Evolutionary conservation across 2,888 invertebrate species (phyloP).

Genomic region (Auanema freiburgensis): DNA sequence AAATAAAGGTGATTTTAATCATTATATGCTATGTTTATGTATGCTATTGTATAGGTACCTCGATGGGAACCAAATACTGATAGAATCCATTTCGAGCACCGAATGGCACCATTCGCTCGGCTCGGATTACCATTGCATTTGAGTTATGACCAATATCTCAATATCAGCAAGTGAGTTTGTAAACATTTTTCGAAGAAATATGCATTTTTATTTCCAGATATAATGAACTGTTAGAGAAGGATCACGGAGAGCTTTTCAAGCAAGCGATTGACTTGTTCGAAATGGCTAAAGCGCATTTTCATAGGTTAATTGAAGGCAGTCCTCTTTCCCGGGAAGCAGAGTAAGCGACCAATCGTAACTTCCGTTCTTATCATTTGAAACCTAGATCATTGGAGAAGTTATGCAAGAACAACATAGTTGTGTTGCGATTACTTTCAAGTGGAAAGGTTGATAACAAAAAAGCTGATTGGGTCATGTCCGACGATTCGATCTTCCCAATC

Average conservation of each 20-base stretch:
- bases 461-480: neutral
- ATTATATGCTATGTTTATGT: neutral
- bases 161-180: slow-evolving; percentile 9
- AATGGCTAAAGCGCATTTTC: slow-evolving; percentile 4
- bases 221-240: neutral
- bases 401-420: slow-evolving; percentile 4
- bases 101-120: slow-evolving; percentile 28
- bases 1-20: slow-evolving; percentile 20
- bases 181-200: too few species aligned
- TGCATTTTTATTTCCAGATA: slow-evolving; percentile 7
- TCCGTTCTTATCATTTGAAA: neutral
- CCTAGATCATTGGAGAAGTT: neutral
- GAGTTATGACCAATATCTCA: slow-evolving; percentile 26
- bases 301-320: neutral
- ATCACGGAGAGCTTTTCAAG: neutral
- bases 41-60: slow-evolving; percentile 25
- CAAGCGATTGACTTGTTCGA: slow-evolving; percentile 10
- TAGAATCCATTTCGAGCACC: slow-evolving; percentile 30
- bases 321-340: neutral
- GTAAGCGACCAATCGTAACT: neutral
- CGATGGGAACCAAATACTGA: slow-evolving; percentile 27
- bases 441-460: neutral
- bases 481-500: neutral
- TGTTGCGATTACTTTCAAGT: neutral
- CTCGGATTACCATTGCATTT: slow-evolving; percentile 30